These are phyloP conservation scores for Lycaena phlaeas DNA, from an alignment of 2,888 invertebrate species.

Conservation along the genomic window DNA sequence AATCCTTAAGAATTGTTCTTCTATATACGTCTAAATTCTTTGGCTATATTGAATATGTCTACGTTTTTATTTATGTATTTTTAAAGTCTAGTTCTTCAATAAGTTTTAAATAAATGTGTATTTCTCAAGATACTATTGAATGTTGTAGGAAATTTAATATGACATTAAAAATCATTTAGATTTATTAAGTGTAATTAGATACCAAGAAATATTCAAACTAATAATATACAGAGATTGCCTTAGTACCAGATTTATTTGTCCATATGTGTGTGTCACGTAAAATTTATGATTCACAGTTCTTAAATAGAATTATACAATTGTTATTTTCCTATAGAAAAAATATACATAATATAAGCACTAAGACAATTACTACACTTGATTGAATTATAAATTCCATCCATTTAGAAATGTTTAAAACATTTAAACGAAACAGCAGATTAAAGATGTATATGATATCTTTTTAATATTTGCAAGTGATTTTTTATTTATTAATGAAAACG, in stretches of 20 bases:
- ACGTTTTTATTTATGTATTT: background rate
- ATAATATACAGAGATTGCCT: no score
- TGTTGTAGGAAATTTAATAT: background rate
- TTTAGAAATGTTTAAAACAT: conserved; percentile 1
- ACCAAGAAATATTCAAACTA: no score
- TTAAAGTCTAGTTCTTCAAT: background rate
- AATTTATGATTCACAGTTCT: background rate
- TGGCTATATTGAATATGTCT: background rate
- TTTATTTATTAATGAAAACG: no score
- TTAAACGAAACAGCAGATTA: background rate
- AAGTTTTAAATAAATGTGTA: background rate
- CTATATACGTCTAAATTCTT: no score
- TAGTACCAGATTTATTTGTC: no score
- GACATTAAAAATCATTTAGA: no score
- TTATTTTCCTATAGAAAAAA: background rate
- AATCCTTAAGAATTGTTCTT: no score
- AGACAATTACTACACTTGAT: background rate
- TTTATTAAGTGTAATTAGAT: no score
- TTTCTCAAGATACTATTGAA: background rate
- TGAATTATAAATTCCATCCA: background rate
- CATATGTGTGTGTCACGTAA: background rate
- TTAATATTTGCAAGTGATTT: background rate
- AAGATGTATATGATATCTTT: background rate
- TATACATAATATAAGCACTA: background rate
- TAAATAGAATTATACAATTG: background rate